These are phyloP conservation scores for Crotophaga sulcirostris DNA, from an alignment of 2,113 vertebrate species.

Conservation along the genomic window DNA sequence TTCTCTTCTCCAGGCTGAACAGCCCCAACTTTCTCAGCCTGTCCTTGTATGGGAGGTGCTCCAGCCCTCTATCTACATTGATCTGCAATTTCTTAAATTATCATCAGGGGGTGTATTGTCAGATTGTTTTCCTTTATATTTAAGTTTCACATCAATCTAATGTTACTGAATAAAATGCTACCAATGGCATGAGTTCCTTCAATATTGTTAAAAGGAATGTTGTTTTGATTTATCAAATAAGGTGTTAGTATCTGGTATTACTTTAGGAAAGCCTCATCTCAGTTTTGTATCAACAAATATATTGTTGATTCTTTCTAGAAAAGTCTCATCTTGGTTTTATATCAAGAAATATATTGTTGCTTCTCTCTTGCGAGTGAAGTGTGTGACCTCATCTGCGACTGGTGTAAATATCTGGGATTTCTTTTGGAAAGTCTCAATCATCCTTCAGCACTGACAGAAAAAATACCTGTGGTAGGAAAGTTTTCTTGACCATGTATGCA, in stretches of 20 bases:
- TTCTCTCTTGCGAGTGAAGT: too few relatives aligned
- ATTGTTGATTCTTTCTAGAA: too few relatives aligned
- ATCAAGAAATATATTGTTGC: too few relatives aligned
- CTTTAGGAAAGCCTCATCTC: neutral
- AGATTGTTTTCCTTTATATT: neutral
- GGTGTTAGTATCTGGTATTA: neutral
- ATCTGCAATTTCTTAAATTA: too few relatives aligned
- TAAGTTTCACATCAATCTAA: neutral
- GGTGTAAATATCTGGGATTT: neutral
- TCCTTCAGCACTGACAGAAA: neutral
- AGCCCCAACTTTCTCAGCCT: too few relatives aligned
- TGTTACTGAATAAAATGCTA: neutral
- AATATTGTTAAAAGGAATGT: neutral
- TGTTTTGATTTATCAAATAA: neutral
- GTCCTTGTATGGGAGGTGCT: too few relatives aligned
- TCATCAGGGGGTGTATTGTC: too few relatives aligned
- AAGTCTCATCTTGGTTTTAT: too few relatives aligned
- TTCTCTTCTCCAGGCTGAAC: too few relatives aligned
- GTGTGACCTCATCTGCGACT: too few relatives aligned
- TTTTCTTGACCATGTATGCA: neutral
- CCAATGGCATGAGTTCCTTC: neutral
- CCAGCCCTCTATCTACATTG: too few relatives aligned
- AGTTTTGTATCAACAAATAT: too few relatives aligned
- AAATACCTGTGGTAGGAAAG: neutral
- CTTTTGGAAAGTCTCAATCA: neutral